Evolutionary conservation across 1,140 invertebrate species (phyloP), one percentile per base, ranked within the genome.

Genomic region (Formica selysi): DNA sequence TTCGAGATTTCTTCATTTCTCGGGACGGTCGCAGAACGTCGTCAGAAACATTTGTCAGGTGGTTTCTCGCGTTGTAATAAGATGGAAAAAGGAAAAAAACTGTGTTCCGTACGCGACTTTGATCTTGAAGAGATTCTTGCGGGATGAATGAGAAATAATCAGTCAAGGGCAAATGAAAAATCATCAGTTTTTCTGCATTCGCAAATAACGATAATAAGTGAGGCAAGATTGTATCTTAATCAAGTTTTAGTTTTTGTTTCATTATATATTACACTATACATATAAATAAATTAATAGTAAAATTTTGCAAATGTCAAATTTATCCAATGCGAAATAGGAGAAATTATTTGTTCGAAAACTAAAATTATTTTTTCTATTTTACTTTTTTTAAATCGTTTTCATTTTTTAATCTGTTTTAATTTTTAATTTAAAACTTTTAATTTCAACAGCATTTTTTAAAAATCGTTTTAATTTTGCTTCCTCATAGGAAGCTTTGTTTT

Each of bases 1-100:
- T 79, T 85, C 86, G 81, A 65, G 86, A 85, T 89, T 91, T 91
- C 88, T 86, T 78, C 79, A 85, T 85, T 87, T 71, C 57, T 85
- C 65, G 29, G 64, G 65, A 22, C 76, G 22, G 22, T 70, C 64
- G 32, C 22, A 26, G 16, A 51, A 51, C 65, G 59, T 78, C 64
- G 57, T 85, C 65, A 51, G 29, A 61, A 71, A 57, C 65, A 54
- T 78, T 87, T 73, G 81, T 78, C 81, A 38, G 36, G 5, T 44
- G 67, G 57, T 71, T 81, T 81, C 67, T 81, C 79, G 51, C 36
- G 65, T 71, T 71, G 68, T 44, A 71, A 13, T 11, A 26, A 65
- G 61, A 19, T 6, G 54, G 36, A 22, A 22, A 22, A n/a, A n/a
- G 22, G 57, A 64, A 29, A n/a, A 48, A 64, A 79, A 67, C 48